phyloP scores from a whole-genome alignment of 2,888 invertebrate species.

The Ennomos fuscantarius region DNA sequence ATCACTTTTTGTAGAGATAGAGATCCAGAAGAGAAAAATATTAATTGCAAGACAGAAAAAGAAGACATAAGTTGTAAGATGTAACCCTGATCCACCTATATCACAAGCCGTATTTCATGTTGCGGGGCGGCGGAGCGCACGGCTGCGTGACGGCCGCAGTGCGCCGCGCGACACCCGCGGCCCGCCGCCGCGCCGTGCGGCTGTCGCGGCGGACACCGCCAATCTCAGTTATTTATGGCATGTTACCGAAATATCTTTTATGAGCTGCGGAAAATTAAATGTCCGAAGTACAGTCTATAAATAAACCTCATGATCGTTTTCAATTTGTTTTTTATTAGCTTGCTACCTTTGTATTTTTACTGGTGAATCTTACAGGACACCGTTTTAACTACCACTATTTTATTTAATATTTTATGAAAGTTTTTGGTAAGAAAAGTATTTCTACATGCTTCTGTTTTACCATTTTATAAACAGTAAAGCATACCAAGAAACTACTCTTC shows the following conservation, averaged over 20 bases:
- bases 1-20: too few relatives aligned
- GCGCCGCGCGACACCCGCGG: constrained; percentile 33
- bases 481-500: too few relatives aligned
- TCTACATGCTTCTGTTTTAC: too few relatives aligned
- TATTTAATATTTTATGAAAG: too few relatives aligned
- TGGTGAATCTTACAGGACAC: too few relatives aligned
- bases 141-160: constrained; percentile 25
- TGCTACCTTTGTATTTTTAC: neutral
- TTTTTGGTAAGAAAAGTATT: too few relatives aligned
- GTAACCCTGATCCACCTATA: constrained; percentile 23
- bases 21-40: too few relatives aligned
- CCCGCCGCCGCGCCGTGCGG: constrained; percentile 23
- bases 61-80: too few relatives aligned
- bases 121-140: constrained; percentile 22
- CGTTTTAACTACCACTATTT: too few relatives aligned
- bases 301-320: constrained; percentile 30
- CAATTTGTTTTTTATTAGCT: constrained; percentile 6
- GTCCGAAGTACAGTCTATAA: constrained; percentile 31
- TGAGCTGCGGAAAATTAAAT: constrained; percentile 37
- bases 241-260: constrained; percentile 36
- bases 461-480: too few relatives aligned
- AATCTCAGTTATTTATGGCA: constrained; percentile 39
- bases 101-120: constrained; percentile 26
- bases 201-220: constrained; percentile 27
- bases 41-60: too few relatives aligned